Evolutionary conservation across 2,797 vertebrate genomes (phyloP).

Genomic region (Myotis vivesi): DNA sequence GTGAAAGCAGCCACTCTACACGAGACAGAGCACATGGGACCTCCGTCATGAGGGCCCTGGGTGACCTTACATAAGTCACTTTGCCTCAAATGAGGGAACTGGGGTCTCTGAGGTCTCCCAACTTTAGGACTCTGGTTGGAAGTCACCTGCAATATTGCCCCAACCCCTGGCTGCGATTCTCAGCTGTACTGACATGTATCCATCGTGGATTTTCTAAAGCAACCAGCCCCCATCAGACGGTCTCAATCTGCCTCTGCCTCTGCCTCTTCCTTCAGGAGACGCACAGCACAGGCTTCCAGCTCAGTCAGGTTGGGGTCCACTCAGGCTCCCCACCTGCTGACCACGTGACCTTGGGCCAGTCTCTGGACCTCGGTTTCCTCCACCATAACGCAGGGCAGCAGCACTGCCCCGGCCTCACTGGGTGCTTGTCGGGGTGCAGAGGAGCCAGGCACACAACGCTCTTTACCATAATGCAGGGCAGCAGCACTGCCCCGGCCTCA

Average conservation of each 20-base stretch:
- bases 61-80: background rate
- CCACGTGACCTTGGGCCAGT: background rate
- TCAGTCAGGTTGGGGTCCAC: background rate
- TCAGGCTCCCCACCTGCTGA: background rate
- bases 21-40: background rate
- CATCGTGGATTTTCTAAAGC: background rate
- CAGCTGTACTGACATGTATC: background rate
- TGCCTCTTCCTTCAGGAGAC: background rate
- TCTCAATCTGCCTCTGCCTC: too few species aligned
- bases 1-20: background rate
- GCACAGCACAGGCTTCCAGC: accelerated
- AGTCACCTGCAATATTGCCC: background rate
- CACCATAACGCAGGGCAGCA: background rate
- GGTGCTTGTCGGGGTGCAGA: background rate
- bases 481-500: background rate
- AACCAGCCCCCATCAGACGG: accelerated
- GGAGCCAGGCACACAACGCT: background rate
- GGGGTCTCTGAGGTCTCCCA: background rate
- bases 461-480: background rate
- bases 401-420: background rate
- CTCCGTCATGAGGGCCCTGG: accelerated
- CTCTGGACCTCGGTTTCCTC: background rate
- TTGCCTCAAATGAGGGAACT: background rate
- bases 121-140: background rate
- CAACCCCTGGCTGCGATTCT: background rate